phyloP scores from a whole-genome alignment of 1,140 invertebrate species.

The Papilio polytes region DNA sequence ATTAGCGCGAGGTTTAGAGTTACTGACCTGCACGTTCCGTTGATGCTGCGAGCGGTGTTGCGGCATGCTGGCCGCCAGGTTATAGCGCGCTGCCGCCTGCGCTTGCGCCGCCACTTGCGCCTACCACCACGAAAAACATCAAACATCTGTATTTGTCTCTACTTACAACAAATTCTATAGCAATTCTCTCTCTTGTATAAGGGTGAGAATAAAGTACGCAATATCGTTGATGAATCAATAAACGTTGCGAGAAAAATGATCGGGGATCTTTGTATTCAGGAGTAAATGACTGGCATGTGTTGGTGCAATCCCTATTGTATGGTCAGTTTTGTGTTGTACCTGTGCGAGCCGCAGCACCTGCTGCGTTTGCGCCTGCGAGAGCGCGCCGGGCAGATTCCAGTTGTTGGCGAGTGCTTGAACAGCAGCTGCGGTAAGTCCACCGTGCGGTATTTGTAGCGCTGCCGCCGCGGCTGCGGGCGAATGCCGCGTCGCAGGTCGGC shows the following conservation, averaged over 20 bases:
- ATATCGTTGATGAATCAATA: no score
- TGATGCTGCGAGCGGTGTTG: conserved; percentile 72
- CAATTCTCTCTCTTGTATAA: no score
- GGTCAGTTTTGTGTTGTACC: no score
- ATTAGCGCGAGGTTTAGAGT: neutral
- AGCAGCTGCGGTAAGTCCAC: conserved; percentile 67
- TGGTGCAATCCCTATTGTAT: no score
- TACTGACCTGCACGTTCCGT: conserved; percentile 68
- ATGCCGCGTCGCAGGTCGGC: conserved; percentile 58
- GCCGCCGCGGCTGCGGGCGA: conserved; percentile 62
- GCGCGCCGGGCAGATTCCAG: conserved; percentile 70
- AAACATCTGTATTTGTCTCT: neutral
- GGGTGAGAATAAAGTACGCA: neutral
- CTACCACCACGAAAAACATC: conserved; percentile 47
- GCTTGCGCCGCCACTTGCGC: conserved; percentile 82
- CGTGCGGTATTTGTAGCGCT: conserved; percentile 73
- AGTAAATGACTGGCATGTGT: no score
- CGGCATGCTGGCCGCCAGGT: conserved; percentile 65
- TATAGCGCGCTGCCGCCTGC: conserved; percentile 77
- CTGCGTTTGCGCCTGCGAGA: conserved; percentile 77
- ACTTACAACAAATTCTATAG: no score
- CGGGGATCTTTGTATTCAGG: no score
- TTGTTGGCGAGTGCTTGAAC: conserved; percentile 77
- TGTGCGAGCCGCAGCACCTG: conserved; percentile 79
- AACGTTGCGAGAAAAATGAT: no score